Evolutionary conservation across 92 coral and sea anemone species (phyloP).

Genomic region (Palythoa grandis): DNA sequence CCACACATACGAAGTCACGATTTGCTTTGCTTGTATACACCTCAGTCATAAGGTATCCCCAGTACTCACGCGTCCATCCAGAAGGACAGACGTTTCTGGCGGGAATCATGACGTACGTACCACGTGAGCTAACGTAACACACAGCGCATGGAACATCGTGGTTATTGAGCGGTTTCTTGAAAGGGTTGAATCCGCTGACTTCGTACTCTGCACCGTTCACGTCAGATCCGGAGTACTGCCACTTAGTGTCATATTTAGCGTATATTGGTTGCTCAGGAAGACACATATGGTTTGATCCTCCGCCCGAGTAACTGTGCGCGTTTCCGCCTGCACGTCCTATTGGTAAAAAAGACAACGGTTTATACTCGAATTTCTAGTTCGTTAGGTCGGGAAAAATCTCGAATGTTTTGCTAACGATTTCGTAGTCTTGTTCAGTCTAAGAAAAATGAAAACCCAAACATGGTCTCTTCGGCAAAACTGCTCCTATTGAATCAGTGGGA

Average conservation of each 20-base stretch:
- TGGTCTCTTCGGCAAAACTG: too few relatives aligned
- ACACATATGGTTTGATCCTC: constrained; percentile 50
- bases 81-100: constrained; percentile 78
- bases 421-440: too few relatives aligned
- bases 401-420: background rate
- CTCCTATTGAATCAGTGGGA: too few relatives aligned
- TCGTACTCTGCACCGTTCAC: constrained; percentile 69
- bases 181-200: constrained; percentile 1
- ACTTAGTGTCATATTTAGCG: constrained; percentile 26
- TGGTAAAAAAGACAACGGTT: background rate
- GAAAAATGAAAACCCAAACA: too few relatives aligned
- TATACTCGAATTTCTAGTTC: background rate
- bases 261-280: constrained; percentile 47
- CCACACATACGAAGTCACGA: constrained; percentile 75
- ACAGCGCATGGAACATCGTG: constrained; percentile 79
- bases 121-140: constrained; percentile 80
- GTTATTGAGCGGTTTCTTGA: background rate
- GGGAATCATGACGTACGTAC: constrained; percentile 77
- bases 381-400: too few relatives aligned
- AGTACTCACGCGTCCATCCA: constrained; percentile 86
- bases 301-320: constrained; percentile 38
- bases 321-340: constrained; percentile 43
- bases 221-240: constrained; percentile 9
- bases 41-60: constrained; percentile 80
- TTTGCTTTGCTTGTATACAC: constrained; percentile 53